Evolutionary conservation across 2,888 invertebrate species (phyloP).

Genomic region (Nematopogon swammerdamellus): DNA sequence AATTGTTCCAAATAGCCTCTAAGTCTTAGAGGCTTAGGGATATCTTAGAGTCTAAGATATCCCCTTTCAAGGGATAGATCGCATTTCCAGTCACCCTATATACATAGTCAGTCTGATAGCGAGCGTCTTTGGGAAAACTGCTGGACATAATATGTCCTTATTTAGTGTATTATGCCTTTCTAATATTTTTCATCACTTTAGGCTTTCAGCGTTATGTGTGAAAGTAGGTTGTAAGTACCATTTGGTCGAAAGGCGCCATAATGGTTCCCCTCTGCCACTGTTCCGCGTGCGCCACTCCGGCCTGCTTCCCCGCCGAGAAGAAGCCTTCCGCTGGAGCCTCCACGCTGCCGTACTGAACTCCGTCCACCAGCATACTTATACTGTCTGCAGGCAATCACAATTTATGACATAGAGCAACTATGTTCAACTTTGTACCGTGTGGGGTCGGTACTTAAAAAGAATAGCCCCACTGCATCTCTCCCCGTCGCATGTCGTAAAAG

Average conservation of each 20-base stretch:
- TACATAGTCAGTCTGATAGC: no score
- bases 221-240: no score
- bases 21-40: no score
- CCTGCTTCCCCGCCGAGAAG: slow-evolving; percentile 27
- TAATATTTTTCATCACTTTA: not conserved
- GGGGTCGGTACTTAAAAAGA: no score
- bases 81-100: no score
- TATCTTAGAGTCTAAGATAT: no score
- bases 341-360: slow-evolving; percentile 40
- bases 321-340: slow-evolving; percentile 44
- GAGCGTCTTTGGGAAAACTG: slow-evolving; percentile 3
- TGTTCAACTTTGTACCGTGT: not conserved
- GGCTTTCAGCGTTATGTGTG: not conserved
- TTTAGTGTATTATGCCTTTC: not conserved
- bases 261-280: slow-evolving; percentile 33
- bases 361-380: slow-evolving; percentile 49
- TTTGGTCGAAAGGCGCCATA: slow-evolving; percentile 41
- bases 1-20: no score
- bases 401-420: not conserved
- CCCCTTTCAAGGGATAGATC: no score
- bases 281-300: slow-evolving; percentile 31
- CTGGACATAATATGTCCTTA: slow-evolving; percentile 3
- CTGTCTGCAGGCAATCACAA: slow-evolving; percentile 39
- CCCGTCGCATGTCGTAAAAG: no score
- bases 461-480: no score